Evolutionary conservation across 37 sponge, comb jelly and placozoan genomes (phyloP).

Genomic region (Aphrocallistes beatrix): DNA sequence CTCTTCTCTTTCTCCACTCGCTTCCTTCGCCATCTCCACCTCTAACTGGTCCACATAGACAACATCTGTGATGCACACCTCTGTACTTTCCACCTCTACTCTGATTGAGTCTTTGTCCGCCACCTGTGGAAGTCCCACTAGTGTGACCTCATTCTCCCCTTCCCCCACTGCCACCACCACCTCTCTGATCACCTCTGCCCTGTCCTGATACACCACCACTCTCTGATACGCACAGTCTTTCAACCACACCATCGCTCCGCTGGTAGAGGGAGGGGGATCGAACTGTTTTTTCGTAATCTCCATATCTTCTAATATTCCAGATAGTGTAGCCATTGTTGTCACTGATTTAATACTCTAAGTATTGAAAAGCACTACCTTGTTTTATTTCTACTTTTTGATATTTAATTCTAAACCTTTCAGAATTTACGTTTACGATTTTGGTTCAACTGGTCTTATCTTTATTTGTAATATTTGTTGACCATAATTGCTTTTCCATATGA

Average conservation of each 20-base stretch:
- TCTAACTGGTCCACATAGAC: background rate
- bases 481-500: too few relatives aligned
- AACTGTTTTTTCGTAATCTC: background rate
- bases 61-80: background rate
- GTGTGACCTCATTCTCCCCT: constrained; percentile 9
- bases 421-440: too few relatives aligned
- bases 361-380: too few relatives aligned
- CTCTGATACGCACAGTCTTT: background rate
- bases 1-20: background rate
- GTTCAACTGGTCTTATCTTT: too few relatives aligned
- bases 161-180: constrained; percentile 12
- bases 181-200: background rate
- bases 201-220: constrained; percentile 14
- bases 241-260: background rate
- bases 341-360: too few relatives aligned
- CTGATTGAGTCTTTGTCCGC: background rate
- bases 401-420: too few relatives aligned
- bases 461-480: too few relatives aligned
- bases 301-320: background rate
- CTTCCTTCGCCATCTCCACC: background rate
- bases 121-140: constrained; percentile 4
- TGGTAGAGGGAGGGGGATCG: background rate
- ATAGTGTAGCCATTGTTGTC: constrained; percentile 4
- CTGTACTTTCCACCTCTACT: background rate
- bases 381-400: too few relatives aligned